Evolutionary conservation across 2,113 vertebrate genomes (phyloP), one percentile per base, ranked within the genome.

Genomic region (Cebus imitator): DNA sequence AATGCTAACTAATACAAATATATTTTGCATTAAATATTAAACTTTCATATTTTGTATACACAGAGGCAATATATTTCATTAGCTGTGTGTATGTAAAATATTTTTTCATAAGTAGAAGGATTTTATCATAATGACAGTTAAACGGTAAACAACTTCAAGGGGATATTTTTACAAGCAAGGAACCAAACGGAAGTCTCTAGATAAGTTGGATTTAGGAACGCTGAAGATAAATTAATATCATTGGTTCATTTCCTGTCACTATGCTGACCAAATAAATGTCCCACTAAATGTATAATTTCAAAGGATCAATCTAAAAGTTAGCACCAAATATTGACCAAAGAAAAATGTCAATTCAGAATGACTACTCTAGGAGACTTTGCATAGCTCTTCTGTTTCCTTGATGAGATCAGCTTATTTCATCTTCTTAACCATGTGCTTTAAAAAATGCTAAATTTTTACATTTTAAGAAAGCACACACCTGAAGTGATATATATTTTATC

Each of bases 191-290:
- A 90, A 45, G 8, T 81, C 37, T 82, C 48, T 64, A 91, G 20
- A 76, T 83, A 95, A 89, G 32, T 18, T 81, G 25, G 75, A 79
- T 50, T 83, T 85, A 80, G 7, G 32, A 80, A 89, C 11, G 35
- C 32, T 79, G 91, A 88, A 94, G 35, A 84, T 58, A 92, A 92
- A 92, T 80, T 70, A 40, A 50, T 64, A 75, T 80, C 11, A 92
- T 18, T 52, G 45, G 55, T 55, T 95, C 45, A 90, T 76, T 90
- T 89, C 35, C 68, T 93, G 37, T 81, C 10, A 68, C 40, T 90
- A 35, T 3, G 37, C 0, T 43, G 8, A 79, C 23, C 75, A 95
- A 64, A 79, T 30, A 12, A 82, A 90, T 82, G 48, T 76, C 17
- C 23, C 50, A 91, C 82, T 35, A 94, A 72, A 55, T 76, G 88